Evolutionary conservation across 2,888 invertebrate species (phyloP), one percentile per base, ranked within the genome.

Genomic region (Disparrhopalites patrizii): DNA sequence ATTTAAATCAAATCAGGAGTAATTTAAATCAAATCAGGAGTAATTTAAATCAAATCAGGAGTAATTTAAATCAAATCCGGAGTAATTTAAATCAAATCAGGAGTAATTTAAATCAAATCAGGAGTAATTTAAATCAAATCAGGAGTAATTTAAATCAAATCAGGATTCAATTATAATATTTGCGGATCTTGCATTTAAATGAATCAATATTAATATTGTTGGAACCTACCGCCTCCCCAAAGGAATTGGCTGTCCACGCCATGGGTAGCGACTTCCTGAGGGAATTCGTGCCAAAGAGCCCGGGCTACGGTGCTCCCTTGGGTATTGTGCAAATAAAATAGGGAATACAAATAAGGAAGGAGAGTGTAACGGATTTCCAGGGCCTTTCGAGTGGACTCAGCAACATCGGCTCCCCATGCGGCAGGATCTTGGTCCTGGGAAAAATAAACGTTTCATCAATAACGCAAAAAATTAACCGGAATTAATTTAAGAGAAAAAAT

Each of bases 361-460:
- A 92, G 79, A 2, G 83, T 80, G 79, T 93, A 93, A 33, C 92
- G 84, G 51, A 84, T 82, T 1, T 80, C 78, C 0, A 90, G 80
- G 0, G 90, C 87, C 36, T 81, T 80, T 65, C 82, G 82, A 0
- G 88, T 85, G 0, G 90, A 88, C 8, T 79, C 78, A 8, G 87
- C 83, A 20, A 90, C 89, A 50, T 81, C 82, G 0, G 83, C 80
- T 1, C 91, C 90, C 77, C 91, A 80, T 18, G 86, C 84, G 2
- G 85, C 92, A 0, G 93, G 93, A 82, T 93, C 93, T 83, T 93
- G 93, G 40, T 87, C 86, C 62, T 54, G 13, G 13, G 25, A 15
- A 30, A n/a, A 8, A 36, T 36, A 56, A 23, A 13, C 3, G n/a
- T 15, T 18, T 10, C 5, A 15, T 33, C 3, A 55, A 18, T 20